phyloP scores from a whole-genome alignment of 2,888 invertebrate species.

The Eupithecia subfuscata region DNA sequence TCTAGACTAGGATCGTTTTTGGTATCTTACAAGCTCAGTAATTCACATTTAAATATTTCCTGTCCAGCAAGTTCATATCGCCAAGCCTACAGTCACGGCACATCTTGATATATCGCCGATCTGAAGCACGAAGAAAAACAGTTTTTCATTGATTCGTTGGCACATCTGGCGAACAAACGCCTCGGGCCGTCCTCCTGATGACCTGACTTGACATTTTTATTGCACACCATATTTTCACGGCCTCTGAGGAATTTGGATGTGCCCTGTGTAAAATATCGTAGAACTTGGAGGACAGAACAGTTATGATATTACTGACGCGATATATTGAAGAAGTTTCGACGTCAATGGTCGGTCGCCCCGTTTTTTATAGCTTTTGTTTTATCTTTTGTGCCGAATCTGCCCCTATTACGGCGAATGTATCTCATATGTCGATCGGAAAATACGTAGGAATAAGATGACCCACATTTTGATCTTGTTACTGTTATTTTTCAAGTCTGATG shows the following conservation, averaged over 20 bases:
- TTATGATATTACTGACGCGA: conserved; percentile 72
- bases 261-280: conserved; percentile 76
- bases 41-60: conserved; percentile 13
- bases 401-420: conserved; percentile 31
- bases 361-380: conserved; percentile 59
- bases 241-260: conserved; percentile 76
- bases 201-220: conserved; percentile 85
- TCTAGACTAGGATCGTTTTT: not conserved
- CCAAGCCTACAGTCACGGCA: conserved; percentile 47
- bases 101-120: conserved; percentile 73
- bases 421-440: conserved; percentile 33
- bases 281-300: conserved; percentile 73
- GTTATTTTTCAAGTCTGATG: not conserved
- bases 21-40: not conserved
- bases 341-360: conserved; percentile 48
- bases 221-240: conserved; percentile 78
- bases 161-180: conserved; percentile 83
- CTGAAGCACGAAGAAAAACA: conserved; percentile 79
- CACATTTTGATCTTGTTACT: not conserved
- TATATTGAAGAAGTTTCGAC: conserved; percentile 70
- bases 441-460: conserved; percentile 16
- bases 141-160: conserved; percentile 83
- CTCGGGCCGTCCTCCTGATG: conserved; percentile 82
- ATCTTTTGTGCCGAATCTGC: conserved; percentile 49
- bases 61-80: conserved; percentile 42